Base-by-base conservation (phyloP, 2,113 vertebrate species). In the Paramormyrops kingsleyae region DNA sequence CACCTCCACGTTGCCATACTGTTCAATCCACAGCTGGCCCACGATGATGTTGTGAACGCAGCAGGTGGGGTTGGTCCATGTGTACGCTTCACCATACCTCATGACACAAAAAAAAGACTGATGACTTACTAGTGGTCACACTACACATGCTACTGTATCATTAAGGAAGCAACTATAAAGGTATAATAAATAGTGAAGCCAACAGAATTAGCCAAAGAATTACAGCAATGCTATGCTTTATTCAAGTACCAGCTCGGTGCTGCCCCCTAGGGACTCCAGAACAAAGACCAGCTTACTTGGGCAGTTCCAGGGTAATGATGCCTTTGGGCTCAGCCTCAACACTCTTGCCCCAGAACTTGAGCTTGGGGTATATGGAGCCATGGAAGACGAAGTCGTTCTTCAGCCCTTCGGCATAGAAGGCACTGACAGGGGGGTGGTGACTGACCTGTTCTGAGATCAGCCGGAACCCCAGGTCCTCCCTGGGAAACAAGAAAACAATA, bases 41-140 rank as follows among this genome's bases (percentile, higher is more conserved):
- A 99, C 98, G 1, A 99, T 99, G 90, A 99, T 99, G 91, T 99
- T 99, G 94, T 99, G 99, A 74, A 99, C 98, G 90, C 99, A 99
- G 92, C 99, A 99, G 0, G 97, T 99, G 15, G 98, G 99, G 86
- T 99, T 99, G 91, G 97, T 99, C 99, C 99, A 99, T 0, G 99
- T 99, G 90, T 99, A 99, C 2, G 97, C 97, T 94, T 99, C 99
- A 0, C 95, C 97, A 93, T 97, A 94, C 91, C 98, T 99, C 88
- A n/a, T 31, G 24, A 13, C 9, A 44, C 5, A 0, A 89, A 77
- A 39, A 39, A 77, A 12, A 77, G 4, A 35, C 13, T 19, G 31
- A 39, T 42, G 74, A 70, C 27, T 70, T 66, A 66, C n/a, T 27
- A 66, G 53, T 21, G n/a, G 27, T 70, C 1, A 70, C 27, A 31